Evolutionary conservation across 1,140 invertebrate species (phyloP).

Genomic region (Bombus consobrinus): DNA sequence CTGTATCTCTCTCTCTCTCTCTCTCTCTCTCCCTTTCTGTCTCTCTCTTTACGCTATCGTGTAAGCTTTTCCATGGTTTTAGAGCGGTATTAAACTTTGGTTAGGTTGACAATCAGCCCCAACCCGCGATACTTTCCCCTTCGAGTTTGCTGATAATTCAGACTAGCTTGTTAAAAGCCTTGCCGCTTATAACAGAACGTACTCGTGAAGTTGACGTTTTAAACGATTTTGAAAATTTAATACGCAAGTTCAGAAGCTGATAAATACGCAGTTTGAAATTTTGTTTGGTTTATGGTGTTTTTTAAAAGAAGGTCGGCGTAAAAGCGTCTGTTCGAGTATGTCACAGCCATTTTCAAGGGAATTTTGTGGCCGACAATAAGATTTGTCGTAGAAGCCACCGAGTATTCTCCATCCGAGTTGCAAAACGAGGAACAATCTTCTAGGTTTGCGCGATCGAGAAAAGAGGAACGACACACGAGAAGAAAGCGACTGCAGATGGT

Average conservation of each 20-base stretch:
- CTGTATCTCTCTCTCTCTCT: background rate
- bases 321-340: background rate
- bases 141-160: slow-evolving; percentile 59
- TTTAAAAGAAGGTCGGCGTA: background rate
- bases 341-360: background rate
- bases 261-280: background rate
- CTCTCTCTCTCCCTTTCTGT: background rate
- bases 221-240: slow-evolving; percentile 9
- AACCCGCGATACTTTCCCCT: slow-evolving; percentile 5
- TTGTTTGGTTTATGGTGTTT: background rate
- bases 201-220: background rate
- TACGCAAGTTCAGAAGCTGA: background rate
- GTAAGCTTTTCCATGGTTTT: slow-evolving; percentile 43
- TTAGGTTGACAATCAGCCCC: slow-evolving; percentile 47
- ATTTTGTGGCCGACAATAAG: slow-evolving; percentile 12
- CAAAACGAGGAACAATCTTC: background rate
- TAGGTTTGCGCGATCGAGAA: slow-evolving; percentile 10
- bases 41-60: background rate
- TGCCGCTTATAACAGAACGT: background rate
- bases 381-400: background rate
- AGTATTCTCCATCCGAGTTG: background rate
- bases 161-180: slow-evolving; percentile 45
- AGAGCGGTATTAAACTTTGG: slow-evolving; percentile 51
- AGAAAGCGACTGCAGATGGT: slow-evolving; percentile 7
- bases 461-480: background rate